These are phyloP conservation scores for Scaptomyza parva DNA, from an alignment of 2,888 invertebrate species.

Conservation along the genomic window DNA sequence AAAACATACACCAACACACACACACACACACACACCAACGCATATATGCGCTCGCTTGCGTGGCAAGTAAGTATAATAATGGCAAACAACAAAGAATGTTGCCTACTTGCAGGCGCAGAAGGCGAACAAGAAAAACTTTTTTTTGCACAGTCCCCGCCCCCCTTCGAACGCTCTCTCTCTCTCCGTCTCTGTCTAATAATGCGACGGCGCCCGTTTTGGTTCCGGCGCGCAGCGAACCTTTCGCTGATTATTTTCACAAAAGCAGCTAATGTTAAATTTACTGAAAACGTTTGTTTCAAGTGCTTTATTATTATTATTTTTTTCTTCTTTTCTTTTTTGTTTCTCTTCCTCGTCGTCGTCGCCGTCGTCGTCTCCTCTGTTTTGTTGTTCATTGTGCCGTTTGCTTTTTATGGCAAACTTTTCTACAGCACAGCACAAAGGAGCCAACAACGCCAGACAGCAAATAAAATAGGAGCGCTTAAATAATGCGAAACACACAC, in stretches of 20 bases:
- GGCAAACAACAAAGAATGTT: conserved; percentile 71
- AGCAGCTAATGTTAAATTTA: conserved; percentile 80
- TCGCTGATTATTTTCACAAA: conserved; percentile 73
- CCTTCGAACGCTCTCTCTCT: too few relatives aligned
- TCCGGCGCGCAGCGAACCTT: conserved; percentile 46
- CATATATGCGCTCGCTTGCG: conserved; percentile 34
- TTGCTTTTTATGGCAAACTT: conserved; percentile 59
- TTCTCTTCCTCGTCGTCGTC: not conserved
- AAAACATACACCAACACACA: conserved; percentile 27
- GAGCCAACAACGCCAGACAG: conserved; percentile 53
- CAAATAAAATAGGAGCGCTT: conserved; percentile 38
- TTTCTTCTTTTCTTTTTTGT: conserved; percentile 1
- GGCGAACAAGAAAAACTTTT: conserved; percentile 62
- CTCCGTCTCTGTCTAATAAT: not conserved
- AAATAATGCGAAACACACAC: conserved; percentile 28
- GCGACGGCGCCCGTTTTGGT: conserved; percentile 20
- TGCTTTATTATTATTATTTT: conserved; percentile 75
- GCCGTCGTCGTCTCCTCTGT: not conserved
- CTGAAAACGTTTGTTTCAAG: conserved; percentile 81
- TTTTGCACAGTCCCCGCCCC: conserved; percentile 39
- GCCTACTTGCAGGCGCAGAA: conserved; percentile 71
- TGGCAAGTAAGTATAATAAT: conserved; percentile 58
- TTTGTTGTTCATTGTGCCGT: conserved; percentile 50
- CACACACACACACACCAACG: conserved; percentile 9
- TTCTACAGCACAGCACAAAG: conserved; percentile 40